Evolutionary conservation across 2,888 invertebrate genomes (phyloP), one percentile per base, ranked within the genome.

Genomic region (Troilus luridus): DNA sequence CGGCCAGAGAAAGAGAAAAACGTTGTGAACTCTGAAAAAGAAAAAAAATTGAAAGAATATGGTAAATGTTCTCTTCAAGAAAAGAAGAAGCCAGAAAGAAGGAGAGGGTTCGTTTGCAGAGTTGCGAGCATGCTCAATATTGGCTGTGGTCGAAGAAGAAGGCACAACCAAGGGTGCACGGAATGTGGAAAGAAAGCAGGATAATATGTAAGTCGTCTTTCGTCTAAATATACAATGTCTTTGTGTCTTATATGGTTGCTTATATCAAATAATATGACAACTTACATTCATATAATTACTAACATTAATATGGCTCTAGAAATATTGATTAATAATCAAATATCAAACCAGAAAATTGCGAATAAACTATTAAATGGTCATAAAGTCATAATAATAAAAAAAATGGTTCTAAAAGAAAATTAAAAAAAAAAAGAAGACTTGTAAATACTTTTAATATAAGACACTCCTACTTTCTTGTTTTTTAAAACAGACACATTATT

Each of bases 51-150:
- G 21, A 56, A 85, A 12, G n/a, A 24, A 6, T 85, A 85, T 12
- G 56, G n/a, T 54, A 56, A n/a, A n/a, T 85, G 85, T 85, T 85
- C 85, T 12, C 5, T 85, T 10, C 17, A 85, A 7, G 56, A 56
- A 58, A 85, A n/a, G 14, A 54, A 58, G 54, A 54, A 58, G 41
- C 85, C 85, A 85, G 85, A 85, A 58, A 85, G 85, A 12, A 85
- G 85, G n/a, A 85, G 85, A 58, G 85, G 85, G n/a, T 85, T 85
- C n/a, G 56, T 85, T 85, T 85, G 85, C 56, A 85, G 85, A 7
- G 7, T 85, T 14, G 85, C 85, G 10, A 85, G 11, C 11, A 85
- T 85, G 85, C 27, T 85, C 3, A 85, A 85, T 10, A 56, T 85
- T 6, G 56, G 85, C 56, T 85, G 85, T 58, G 56, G 56, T 56